These are phyloP conservation scores for Lucilia cuprina DNA, from an alignment of 1,140 invertebrate genomes.

Conservation along the genomic window DNA sequence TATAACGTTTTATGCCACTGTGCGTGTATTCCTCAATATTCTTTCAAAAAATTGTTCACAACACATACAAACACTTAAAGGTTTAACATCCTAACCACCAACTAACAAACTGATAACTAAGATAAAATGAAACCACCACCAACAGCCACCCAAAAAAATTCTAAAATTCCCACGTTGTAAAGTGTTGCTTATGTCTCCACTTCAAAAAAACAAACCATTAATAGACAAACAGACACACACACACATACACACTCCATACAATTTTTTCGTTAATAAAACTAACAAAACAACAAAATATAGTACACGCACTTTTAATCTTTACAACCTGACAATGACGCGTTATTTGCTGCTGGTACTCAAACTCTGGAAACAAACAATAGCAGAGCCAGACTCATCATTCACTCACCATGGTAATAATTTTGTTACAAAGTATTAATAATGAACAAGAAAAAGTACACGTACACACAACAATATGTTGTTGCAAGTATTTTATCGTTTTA, in stretches of 20 bases:
- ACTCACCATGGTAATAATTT: conserved; percentile 1
- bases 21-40: too few species aligned
- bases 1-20: too few species aligned
- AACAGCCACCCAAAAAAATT: neutral
- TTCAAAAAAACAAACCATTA: conserved; percentile 15
- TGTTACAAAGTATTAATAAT: conserved; percentile 20
- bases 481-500: conserved; percentile 16
- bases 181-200: conserved; percentile 32
- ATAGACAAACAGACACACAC: neutral
- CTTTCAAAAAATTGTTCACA: neutral
- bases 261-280: neutral
- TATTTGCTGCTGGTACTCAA: neutral
- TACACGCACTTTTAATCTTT: neutral
- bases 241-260: neutral
- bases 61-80: neutral
- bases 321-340: neutral
- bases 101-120: neutral
- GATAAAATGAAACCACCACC: neutral
- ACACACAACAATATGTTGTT: neutral
- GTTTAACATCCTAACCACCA: conserved; percentile 24
- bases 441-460: too few species aligned
- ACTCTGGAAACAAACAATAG: neutral
- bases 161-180: conserved; percentile 21
- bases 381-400: neutral
- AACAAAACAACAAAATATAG: neutral